A percentile compares a stretch with the other conserved stretches of the same genome.
Evolutionary conservation across 2,797 vertebrate genomes (phyloP).

Genomic region (Novumbra hubbsi): DNA sequence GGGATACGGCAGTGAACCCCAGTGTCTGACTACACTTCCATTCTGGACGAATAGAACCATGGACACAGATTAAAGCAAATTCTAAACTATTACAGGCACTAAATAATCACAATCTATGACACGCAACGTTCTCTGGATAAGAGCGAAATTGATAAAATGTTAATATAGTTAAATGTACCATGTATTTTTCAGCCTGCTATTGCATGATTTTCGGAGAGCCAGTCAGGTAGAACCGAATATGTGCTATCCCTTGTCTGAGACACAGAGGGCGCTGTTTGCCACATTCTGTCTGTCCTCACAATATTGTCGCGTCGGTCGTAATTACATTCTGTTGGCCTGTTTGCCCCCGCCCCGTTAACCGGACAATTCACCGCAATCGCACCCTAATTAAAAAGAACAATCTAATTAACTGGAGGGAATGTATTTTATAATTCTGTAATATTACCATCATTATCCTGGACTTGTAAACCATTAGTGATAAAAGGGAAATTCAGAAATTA

Average conservation of each 20-base stretch:
- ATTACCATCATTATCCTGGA: constrained; percentile 69
- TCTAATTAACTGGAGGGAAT: constrained; percentile 73
- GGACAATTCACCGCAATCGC: constrained; percentile 68
- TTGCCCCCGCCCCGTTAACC: constrained; percentile 63
- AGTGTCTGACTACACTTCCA: too few species aligned
- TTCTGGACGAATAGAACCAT: too few species aligned
- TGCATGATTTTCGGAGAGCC: not conserved
- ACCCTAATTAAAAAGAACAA: constrained; percentile 79
- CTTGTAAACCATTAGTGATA: constrained; percentile 74
- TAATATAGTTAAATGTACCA: not conserved
- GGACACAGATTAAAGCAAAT: too few species aligned
- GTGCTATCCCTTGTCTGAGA: constrained; percentile 23
- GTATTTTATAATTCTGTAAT: constrained; percentile 71
- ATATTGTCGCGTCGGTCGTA: constrained; percentile 20
- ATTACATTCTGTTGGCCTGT: constrained; percentile 48
- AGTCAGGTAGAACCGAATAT: not conserved
- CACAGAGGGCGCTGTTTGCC: constrained; percentile 69
- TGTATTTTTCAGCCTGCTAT: not conserved
- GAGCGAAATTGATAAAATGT: not conserved
- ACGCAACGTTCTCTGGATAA: too few species aligned
- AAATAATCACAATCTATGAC: too few species aligned
- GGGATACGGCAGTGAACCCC: too few species aligned
- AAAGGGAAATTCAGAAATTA: constrained; percentile 73
- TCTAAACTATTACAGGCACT: too few species aligned
- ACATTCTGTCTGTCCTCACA: constrained; percentile 44